Conservation (phyloP, 2,113 vertebrate species). For the Cephalopholis sonnerati region DNA sequence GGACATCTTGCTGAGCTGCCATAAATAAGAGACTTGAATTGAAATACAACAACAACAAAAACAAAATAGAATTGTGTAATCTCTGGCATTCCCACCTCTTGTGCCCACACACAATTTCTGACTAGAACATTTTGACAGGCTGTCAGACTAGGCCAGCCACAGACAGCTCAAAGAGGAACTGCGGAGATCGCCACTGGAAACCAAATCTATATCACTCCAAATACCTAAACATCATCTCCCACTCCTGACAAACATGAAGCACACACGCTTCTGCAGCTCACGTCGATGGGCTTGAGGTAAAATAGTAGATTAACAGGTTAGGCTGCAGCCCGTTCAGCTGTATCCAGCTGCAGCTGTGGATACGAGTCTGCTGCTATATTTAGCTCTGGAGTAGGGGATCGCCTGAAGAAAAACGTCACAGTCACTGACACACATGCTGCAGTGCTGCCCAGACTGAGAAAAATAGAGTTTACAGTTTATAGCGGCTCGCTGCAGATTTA, state of each 20-base stretch:
- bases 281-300: conserved; percentile 6
- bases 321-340: conserved; percentile 48
- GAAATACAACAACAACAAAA: conserved; percentile 18
- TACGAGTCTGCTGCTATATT: conserved; percentile 58
- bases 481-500: conserved; percentile 2
- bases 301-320: conserved; percentile 57
- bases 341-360: conserved; percentile 66
- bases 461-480: not conserved
- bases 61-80: conserved; percentile 42
- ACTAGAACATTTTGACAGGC: conserved; percentile 70
- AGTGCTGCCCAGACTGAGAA: conserved; percentile 31
- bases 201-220: conserved; percentile 52
- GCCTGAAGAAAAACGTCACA: conserved; percentile 69
- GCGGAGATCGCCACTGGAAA: conserved; percentile 54
- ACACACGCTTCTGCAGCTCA: not conserved
- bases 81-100: conserved; percentile 30
- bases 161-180: conserved; percentile 52
- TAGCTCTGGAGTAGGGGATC: conserved; percentile 62
- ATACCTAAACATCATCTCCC: conserved; percentile 43
- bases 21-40: not conserved
- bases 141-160: conserved; percentile 60
- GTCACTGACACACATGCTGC: conserved; percentile 48
- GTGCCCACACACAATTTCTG: conserved; percentile 53
- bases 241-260: conserved; percentile 15
- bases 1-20: not conserved